Evolutionary conservation across 2,888 invertebrate species (phyloP).

Genomic region (Brachynemurus nebulosus): DNA sequence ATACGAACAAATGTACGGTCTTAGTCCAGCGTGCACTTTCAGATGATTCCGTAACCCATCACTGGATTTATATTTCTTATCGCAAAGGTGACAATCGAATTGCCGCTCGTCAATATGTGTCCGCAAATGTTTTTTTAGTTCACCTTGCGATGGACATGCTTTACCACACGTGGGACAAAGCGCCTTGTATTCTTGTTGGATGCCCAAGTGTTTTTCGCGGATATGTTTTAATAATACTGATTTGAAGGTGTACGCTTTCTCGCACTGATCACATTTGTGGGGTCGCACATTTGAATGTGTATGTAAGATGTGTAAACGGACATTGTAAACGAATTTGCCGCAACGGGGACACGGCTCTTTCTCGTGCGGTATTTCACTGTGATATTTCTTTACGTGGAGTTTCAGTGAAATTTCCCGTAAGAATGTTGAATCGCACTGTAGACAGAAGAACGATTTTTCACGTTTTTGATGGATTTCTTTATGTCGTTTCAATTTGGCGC

Average conservation of each 20-base stretch:
- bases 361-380: not conserved
- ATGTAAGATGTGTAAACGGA: not conserved
- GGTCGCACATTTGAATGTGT: not conserved
- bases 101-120: not conserved
- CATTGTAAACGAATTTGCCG: not conserved
- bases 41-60: not conserved
- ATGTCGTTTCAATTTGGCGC: not conserved
- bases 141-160: not conserved
- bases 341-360: not conserved
- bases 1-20: not conserved
- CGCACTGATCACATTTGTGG: slow-evolving; percentile 1
- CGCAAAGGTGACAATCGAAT: not conserved
- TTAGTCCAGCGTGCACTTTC: not conserved
- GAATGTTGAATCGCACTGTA: not conserved
- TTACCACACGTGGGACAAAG: slow-evolving; percentile 1
- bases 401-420: not conserved
- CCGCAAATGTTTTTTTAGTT: not conserved
- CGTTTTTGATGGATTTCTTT: not conserved
- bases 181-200: not conserved
- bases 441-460: not conserved
- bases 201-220: not conserved
- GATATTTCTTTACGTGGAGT: not conserved
- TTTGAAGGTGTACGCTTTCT: not conserved
- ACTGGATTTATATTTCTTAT: slow-evolving; percentile 1
- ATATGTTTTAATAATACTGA: not conserved